Evolutionary conservation across 2,888 invertebrate species (phyloP).

Genomic region (Netelia melanura): DNA sequence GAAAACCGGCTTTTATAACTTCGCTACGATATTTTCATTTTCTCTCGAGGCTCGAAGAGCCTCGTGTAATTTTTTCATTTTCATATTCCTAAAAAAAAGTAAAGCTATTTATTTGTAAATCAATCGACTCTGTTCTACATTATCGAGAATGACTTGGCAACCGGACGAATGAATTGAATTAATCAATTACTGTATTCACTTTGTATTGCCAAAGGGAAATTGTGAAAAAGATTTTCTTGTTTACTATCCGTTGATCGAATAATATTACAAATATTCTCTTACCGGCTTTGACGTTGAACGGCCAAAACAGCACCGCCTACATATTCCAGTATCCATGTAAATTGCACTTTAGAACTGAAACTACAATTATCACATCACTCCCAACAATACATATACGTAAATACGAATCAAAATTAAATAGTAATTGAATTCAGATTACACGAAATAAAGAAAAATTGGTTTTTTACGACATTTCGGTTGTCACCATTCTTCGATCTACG

Average conservation of each 20-base stretch:
- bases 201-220: not conserved
- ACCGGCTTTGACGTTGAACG: slow-evolving; percentile 13
- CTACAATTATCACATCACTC: not conserved
- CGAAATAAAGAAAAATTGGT: not conserved
- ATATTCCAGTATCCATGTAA: slow-evolving; percentile 39
- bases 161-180: not conserved
- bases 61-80: not conserved
- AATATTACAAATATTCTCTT: slow-evolving; percentile 7
- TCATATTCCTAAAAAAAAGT: not conserved
- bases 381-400: not conserved
- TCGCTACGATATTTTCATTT: not conserved
- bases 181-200: not conserved
- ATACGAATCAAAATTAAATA: not conserved
- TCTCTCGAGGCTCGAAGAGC: not conserved
- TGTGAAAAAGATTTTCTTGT: not conserved
- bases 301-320: not conserved
- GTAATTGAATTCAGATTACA: not conserved
- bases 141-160: not conserved
- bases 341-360: slow-evolving; percentile 13
- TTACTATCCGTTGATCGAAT: not conserved
- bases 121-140: not conserved
- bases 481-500: not conserved
- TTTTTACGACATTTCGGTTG: not conserved
- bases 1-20: slow-evolving; percentile 41
- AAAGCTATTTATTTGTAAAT: not conserved